phyloP scores from a whole-genome alignment of 2,888 invertebrate species.

The Rutpela maculata region DNA sequence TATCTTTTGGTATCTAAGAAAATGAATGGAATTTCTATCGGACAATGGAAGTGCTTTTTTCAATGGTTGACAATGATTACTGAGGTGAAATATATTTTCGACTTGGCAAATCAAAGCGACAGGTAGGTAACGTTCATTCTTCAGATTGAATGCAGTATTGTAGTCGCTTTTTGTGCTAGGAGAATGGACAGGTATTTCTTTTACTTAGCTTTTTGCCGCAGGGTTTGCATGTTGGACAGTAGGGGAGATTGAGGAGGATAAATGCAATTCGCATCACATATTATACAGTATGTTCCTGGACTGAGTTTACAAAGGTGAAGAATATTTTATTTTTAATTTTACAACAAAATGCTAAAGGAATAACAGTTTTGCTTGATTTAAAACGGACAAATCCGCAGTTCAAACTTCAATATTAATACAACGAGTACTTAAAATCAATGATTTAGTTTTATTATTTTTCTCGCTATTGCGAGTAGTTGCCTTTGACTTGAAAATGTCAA shows the following conservation, averaged over 20 bases:
- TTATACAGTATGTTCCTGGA: no score
- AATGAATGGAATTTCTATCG: conserved; percentile 59
- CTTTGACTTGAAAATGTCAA: no score
- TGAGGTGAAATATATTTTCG: conserved; percentile 72
- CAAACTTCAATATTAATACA: no score
- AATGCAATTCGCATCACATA: not conserved
- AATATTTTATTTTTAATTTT: no score
- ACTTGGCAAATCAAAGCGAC: conserved; percentile 72
- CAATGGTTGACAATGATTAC: conserved; percentile 70
- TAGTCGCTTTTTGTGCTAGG: conserved; percentile 64
- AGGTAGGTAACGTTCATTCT: conserved; percentile 71
- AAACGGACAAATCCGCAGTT: no score
- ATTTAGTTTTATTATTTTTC: no score
- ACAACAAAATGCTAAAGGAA: no score
- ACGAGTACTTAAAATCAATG: no score
- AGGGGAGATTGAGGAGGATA: conserved; percentile 40
- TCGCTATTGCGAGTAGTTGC: no score
- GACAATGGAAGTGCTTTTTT: conserved; percentile 61
- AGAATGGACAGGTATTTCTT: conserved; percentile 71
- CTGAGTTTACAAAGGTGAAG: no score
- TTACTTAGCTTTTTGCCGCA: conserved; percentile 66
- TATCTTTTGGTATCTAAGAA: conserved; percentile 60
- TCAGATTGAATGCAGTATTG: conserved; percentile 66
- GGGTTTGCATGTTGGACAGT: conserved; percentile 47
- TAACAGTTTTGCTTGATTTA: no score